These are phyloP conservation scores for Drosophila ficusphila DNA, from an alignment of 1,140 invertebrate species.

Conservation along the genomic window DNA sequence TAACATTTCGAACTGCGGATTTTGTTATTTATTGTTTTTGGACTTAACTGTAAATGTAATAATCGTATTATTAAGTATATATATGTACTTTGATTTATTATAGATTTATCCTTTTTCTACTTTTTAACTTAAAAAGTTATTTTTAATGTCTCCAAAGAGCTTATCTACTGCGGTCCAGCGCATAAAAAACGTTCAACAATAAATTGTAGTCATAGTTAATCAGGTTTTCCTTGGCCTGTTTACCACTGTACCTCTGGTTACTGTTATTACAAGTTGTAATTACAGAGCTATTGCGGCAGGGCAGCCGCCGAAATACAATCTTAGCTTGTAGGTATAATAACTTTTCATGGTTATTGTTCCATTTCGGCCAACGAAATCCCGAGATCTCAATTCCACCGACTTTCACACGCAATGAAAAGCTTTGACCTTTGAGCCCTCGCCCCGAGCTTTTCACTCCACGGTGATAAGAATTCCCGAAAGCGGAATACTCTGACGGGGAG, in stretches of 20 bases:
- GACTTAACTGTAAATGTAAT: too few species aligned
- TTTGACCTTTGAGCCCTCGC: constrained; percentile 61
- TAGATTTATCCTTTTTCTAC: too few species aligned
- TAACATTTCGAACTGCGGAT: too few species aligned
- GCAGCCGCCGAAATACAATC: constrained; percentile 12
- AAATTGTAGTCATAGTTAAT: not conserved
- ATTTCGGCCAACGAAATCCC: not conserved
- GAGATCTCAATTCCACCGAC: constrained; percentile 17
- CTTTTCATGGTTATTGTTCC: constrained; percentile 11
- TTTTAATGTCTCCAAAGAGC: not conserved
- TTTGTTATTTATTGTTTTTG: too few species aligned
- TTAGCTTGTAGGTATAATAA: constrained; percentile 2
- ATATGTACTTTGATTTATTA: not conserved
- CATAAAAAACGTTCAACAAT: not conserved
- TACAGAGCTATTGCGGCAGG: not conserved
- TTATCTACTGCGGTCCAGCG: too few species aligned
- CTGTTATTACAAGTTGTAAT: constrained; percentile 13
- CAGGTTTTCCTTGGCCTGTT: not conserved
- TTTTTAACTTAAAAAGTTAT: too few species aligned
- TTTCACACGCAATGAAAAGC: constrained; percentile 17
- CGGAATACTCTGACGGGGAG: not conserved
- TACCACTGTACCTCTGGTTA: not conserved
- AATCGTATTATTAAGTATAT: too few species aligned
- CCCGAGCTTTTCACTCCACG: not conserved
- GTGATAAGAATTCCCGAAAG: constrained; percentile 63